These are phyloP conservation scores for Dysmachus trigonus DNA, from an alignment of 2,888 invertebrate genomes.

Conservation along the genomic window DNA sequence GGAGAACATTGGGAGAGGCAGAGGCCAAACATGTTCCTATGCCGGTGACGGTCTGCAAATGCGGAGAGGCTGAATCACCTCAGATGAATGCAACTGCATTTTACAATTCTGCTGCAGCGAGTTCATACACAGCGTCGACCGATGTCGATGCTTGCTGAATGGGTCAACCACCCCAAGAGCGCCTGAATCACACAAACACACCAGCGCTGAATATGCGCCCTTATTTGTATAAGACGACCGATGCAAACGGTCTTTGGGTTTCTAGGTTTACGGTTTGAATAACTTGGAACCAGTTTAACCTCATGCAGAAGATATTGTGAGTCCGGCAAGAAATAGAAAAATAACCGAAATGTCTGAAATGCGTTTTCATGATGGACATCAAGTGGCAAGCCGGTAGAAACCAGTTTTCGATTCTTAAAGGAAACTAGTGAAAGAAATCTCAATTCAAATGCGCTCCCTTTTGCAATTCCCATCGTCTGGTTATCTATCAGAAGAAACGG, in stretches of 20 bases:
- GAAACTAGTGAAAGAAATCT: conserved; percentile 12
- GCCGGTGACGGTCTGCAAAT: neutral
- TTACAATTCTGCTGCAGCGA: neutral
- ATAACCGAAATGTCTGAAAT: neutral
- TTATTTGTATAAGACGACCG: neutral
- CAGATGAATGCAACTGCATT: conserved; percentile 4
- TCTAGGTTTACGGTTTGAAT: conserved; percentile 40
- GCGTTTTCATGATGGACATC: neutral
- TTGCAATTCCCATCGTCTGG: neutral
- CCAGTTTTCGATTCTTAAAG: conserved; percentile 7
- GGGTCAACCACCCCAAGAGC: conserved; percentile 26
- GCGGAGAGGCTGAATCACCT: neutral
- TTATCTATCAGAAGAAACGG: neutral
- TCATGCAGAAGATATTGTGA: neutral
- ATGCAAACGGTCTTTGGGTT: conserved; percentile 37
- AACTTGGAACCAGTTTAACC: conserved; percentile 22
- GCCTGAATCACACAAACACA: neutral
- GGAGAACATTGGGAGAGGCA: neutral
- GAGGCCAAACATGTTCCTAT: neutral
- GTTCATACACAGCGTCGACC: neutral
- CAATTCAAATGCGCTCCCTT: conserved; percentile 21
- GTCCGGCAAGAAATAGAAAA: neutral
- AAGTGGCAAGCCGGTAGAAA: neutral
- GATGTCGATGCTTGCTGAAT: neutral
- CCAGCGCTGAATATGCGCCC: neutral